Conservation (phyloP, 2,888 invertebrate genomes). For the Nematopogon swammerdamellus region DNA sequence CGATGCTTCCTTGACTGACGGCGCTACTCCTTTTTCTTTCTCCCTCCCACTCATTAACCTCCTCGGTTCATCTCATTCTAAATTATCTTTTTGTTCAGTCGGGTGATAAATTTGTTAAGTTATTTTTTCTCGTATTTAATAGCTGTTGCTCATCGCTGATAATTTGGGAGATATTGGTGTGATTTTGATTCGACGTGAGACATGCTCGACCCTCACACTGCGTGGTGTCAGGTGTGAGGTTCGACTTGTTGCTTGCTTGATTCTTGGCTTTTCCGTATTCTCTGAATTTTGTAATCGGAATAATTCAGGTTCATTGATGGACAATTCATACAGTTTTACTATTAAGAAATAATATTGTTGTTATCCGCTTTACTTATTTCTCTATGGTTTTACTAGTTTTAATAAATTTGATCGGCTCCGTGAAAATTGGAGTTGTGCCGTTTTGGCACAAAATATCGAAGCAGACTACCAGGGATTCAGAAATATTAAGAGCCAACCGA, state of each 20-base stretch:
- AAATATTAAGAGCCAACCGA: too few relatives aligned
- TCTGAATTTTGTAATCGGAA: too few relatives aligned
- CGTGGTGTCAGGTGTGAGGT: background rate
- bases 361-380: too few relatives aligned
- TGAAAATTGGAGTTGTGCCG: too few relatives aligned
- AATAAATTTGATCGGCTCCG: too few relatives aligned
- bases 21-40: background rate
- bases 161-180: slow-evolving; percentile 36
- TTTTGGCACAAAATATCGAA: too few relatives aligned
- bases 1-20: slow-evolving; percentile 18
- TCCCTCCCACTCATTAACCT: slow-evolving; percentile 9
- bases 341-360: too few relatives aligned
- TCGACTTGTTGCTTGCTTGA: background rate
- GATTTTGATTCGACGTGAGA: slow-evolving; percentile 35
- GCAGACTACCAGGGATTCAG: too few relatives aligned
- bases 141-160: slow-evolving; percentile 33
- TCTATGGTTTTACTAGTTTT: too few relatives aligned
- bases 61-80: slow-evolving; percentile 23
- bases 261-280: background rate
- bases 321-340: too few relatives aligned
- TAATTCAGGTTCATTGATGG: too few relatives aligned
- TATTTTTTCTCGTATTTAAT: slow-evolving; percentile 39
- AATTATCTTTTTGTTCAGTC: slow-evolving; percentile 12
- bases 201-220: background rate
- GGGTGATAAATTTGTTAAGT: slow-evolving; percentile 44